Percentiles rank a stretch among this genome's conserved stretches.
Conservation (phyloP, 2,113 vertebrate species). For the Melanostigma gelatinosum region DNA sequence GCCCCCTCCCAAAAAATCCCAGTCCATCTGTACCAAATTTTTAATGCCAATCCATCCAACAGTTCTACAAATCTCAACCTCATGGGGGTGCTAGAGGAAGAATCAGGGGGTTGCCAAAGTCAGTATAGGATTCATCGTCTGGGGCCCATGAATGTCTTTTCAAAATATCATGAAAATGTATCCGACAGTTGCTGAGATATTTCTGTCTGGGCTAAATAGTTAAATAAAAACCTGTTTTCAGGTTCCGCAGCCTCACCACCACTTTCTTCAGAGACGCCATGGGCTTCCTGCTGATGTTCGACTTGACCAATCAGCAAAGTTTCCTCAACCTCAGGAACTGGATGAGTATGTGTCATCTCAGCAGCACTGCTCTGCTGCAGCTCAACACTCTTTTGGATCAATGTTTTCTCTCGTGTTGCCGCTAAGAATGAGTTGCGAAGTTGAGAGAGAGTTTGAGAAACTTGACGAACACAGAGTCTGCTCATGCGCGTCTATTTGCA, state of each 20-base stretch:
- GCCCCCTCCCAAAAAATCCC: not conserved
- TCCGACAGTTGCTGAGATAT: not conserved
- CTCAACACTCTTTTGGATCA: conserved; percentile 13
- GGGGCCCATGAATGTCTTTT: not conserved
- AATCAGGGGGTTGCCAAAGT: not conserved
- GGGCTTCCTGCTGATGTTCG: conserved; percentile 98
- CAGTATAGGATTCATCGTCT: not conserved
- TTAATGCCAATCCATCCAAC: not conserved
- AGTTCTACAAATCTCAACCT: not conserved
- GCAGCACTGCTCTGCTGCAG: conserved; percentile 10
- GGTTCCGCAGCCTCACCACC: conserved; percentile 92
- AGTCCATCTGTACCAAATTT: not conserved
- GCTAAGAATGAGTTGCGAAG: not conserved
- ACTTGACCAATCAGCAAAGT: conserved; percentile 95
- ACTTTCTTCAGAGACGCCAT: conserved; percentile 97
- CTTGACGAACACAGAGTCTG: not conserved
- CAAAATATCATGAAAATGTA: not conserved
- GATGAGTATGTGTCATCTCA: conserved; percentile 92
- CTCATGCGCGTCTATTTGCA: not conserved
- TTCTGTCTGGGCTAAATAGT: not conserved
- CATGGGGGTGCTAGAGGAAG: not conserved
- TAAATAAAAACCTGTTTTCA: conserved; percentile 41
- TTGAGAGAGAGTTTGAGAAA: not conserved
- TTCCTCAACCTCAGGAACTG: conserved; percentile 96
- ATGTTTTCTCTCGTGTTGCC: conserved; percentile 1